Base-by-base conservation (phyloP, 1,140 invertebrate species). In the Aphidius gifuensis region DNA sequence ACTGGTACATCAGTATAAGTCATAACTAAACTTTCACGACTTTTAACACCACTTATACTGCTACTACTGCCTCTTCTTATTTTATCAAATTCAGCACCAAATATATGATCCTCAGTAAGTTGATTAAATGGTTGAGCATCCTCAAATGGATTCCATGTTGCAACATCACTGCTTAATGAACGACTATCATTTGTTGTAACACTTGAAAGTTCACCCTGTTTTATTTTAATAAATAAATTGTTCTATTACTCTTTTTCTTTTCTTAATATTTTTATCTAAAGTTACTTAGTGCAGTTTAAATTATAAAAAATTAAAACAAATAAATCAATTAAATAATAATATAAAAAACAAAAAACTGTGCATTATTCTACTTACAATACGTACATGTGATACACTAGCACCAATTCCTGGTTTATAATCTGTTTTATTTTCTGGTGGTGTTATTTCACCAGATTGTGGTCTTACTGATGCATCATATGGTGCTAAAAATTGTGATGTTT, bases 41-140 rank as follows among this genome's bases (percentile, higher is more conserved):
- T 90, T 71, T 90, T 90, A 3, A 90, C 88, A 69, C 89, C 89
- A 61, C 87, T 86, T 75, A 90, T 90, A 89, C 91, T 92, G 70
- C 88, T 91, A 78, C 91, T 90, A 62, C 90, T 92, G 59, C 89
- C 87, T 70, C 89, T 83, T 70, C 91, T 81, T 69, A 93, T 90
- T 78, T 90, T 91, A 72, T 93, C 91, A 77, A 93, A 93, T 79
- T 93, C 92, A 38, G 89, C 90, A 60, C 92, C 92, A 79, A 93
- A 93, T 68, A 92, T 87, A 68, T 91, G 87, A 82, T 93, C 92
- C 70, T 93, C 92, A 3, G 88, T 89, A 76, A 91, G 84, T 69
- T 88, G 85, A 74, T 84, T 86, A 73, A 92, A 92, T n/a, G 85
- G 85, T 42, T 84, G 80, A 54, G 84, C 80, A 71, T 90, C 88